Base-by-base conservation (phyloP, 2,113 vertebrate species). In the Cranoglanis bouderius region DNA sequence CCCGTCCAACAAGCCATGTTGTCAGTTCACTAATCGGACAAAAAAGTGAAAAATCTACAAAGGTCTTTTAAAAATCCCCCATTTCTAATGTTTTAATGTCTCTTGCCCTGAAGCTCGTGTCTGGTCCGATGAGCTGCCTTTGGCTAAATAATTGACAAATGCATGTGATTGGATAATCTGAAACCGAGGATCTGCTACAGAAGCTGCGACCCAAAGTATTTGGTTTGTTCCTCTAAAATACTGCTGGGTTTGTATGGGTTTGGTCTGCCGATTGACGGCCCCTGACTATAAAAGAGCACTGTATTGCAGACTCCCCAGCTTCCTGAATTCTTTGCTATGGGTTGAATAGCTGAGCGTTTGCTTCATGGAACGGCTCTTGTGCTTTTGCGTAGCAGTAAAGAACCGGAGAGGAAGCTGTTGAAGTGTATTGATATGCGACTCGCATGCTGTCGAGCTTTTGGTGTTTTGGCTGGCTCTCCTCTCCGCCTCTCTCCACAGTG, bases 341-440 rank as follows among this genome's bases (percentile, higher is more conserved):
- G 13, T 6, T 35, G n/a, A 81, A 51, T 43, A 82, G 77, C 75
- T 87, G 59, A 81, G 75, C 7, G 16, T 18, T 82, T 57, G 6
- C 49, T 82, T 82, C 78, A 35, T 67, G 77, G 86, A 65, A 2
- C 8, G 1, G 3, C 21, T 26, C n/a, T 35, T 32, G 3, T 53
- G 78, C 51, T 46, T 35, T 38, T 51, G 26, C 32, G 40, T 19
- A 24, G 14, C 32, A 55, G 65, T 26, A 78, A 82, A 88, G 75
- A 67, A 26, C 26, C 29, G 1, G 26, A 84, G 63, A 81, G 32
- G 81, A 74, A 89, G 82, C 19, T 10, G 40, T 74, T 61, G 63
- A 85, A 82, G 86, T 81, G 75, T 59, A 72, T 59, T 70, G 51
- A 82, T 88, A 46, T 88, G 72, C 74, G 72, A 18, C 63, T 70